phyloP scores from a whole-genome alignment of 2,888 invertebrate genomes.

The Timema cristinae region DNA sequence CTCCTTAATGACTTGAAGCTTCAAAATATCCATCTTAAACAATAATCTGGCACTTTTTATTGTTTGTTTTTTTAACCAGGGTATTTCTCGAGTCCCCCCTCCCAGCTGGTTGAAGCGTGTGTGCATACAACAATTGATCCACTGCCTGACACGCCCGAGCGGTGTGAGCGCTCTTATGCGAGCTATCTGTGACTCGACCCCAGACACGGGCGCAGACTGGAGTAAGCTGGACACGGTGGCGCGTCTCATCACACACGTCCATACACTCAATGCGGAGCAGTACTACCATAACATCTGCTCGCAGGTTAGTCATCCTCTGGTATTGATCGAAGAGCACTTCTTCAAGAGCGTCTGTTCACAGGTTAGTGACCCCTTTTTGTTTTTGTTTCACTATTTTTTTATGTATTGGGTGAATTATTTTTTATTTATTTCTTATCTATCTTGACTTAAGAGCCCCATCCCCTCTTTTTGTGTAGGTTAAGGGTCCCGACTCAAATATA shows the following conservation, averaged over 20 bases:
- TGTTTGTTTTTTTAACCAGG: not conserved
- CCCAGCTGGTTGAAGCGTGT: constrained; percentile 61
- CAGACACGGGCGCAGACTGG: constrained; percentile 61
- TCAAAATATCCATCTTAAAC: no score
- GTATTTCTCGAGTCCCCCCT: constrained; percentile 34
- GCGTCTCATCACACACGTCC: constrained; percentile 56
- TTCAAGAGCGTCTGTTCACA: no score
- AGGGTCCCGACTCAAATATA: no score
- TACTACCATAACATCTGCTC: constrained; percentile 48
- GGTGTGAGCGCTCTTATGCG: constrained; percentile 62
- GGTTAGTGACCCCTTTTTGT: not conserved
- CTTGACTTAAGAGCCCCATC: not conserved
- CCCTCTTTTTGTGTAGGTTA: no score
- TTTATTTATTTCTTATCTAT: constrained; percentile 16
- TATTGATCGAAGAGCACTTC: no score
- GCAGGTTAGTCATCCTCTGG: constrained; percentile 39
- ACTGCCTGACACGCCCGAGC: constrained; percentile 54
- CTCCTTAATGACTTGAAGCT: no score
- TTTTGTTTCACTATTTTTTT: not conserved
- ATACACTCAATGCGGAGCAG: constrained; percentile 45
- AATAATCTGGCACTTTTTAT: no score
- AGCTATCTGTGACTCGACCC: constrained; percentile 59
- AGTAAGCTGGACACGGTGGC: constrained; percentile 62
- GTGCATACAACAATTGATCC: constrained; percentile 57
- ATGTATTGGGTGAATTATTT: not conserved